Conservation (phyloP, 2,888 invertebrate species). For the Zygaena filipendulae region DNA sequence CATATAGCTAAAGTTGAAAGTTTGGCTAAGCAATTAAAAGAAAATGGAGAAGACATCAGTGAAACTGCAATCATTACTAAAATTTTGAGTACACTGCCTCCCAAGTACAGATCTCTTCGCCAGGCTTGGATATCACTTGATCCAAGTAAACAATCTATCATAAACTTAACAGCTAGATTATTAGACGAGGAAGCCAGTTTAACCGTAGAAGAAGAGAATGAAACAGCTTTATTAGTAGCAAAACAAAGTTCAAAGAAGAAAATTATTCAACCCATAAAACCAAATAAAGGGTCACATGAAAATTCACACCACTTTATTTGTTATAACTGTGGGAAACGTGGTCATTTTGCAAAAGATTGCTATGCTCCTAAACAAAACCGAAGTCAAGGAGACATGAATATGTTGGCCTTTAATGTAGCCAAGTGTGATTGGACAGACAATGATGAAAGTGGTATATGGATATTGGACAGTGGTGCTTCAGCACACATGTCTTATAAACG, state of each 20-base stretch:
- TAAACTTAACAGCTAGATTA: conserved; percentile 18
- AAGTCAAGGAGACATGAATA: too few species aligned
- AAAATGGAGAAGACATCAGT: conserved; percentile 3
- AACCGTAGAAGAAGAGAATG: conserved; percentile 11
- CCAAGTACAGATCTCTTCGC: conserved; percentile 17
- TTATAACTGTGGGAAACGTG: conserved; percentile 20
- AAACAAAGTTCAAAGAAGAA: conserved; percentile 8
- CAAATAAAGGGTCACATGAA: conserved; percentile 1
- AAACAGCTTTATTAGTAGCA: conserved; percentile 16
- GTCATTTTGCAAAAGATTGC: conserved; percentile 21
- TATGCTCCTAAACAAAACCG: conserved; percentile 13
- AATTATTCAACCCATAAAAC: neutral
- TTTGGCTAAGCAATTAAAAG: conserved; percentile 12
- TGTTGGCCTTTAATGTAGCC: too few species aligned
- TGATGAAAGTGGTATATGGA: too few species aligned
- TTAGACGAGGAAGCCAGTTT: conserved; percentile 17
- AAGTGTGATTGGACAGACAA: too few species aligned
- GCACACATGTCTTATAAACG: conserved; percentile 18
- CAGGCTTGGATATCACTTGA: conserved; percentile 21
- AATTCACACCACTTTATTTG: conserved; percentile 13
- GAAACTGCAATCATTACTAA: conserved; percentile 20
- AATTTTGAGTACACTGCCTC: conserved; percentile 20
- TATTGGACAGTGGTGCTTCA: conserved; percentile 23
- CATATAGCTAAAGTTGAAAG: conserved; percentile 14
- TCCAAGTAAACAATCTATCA: conserved; percentile 13